phyloP scores from a whole-genome alignment of 2,113 vertebrate genomes.

The Rhea pennata region DNA sequence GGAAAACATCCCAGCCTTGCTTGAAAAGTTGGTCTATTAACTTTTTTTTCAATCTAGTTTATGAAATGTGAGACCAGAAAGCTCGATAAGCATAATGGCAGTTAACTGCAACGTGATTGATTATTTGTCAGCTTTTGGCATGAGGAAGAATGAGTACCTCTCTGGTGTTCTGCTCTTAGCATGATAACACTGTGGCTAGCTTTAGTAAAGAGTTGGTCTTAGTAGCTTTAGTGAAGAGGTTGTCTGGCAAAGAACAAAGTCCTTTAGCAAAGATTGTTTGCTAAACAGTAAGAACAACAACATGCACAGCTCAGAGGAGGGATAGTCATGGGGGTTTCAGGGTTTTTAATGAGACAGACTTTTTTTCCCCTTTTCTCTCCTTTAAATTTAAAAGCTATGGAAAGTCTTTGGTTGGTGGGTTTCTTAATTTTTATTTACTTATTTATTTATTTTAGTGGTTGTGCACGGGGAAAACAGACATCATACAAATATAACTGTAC shows the following conservation, averaged over 20 bases:
- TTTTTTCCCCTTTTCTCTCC: background rate
- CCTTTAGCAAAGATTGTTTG: background rate
- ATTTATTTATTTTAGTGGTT: background rate
- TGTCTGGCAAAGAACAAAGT: background rate
- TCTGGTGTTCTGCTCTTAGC: background rate
- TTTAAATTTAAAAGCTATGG: background rate
- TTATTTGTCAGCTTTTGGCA: slow-evolving; percentile 5
- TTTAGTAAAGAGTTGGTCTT: background rate
- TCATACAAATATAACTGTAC: background rate
- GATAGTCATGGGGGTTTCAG: background rate
- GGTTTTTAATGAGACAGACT: background rate
- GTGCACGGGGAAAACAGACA: background rate
- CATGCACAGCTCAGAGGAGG: background rate
- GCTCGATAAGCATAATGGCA: background rate
- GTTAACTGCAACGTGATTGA: background rate
- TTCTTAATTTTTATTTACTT: no score
- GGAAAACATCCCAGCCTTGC: background rate
- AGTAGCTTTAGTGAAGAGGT: background rate
- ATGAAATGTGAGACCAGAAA: background rate
- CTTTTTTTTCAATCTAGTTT: background rate
- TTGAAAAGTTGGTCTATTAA: background rate
- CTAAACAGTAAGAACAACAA: background rate
- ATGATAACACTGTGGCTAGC: background rate
- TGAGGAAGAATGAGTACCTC: background rate
- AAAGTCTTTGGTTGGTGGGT: background rate